Evolutionary conservation across 2,888 invertebrate species (phyloP).

Genomic region (Myathropa florea): DNA sequence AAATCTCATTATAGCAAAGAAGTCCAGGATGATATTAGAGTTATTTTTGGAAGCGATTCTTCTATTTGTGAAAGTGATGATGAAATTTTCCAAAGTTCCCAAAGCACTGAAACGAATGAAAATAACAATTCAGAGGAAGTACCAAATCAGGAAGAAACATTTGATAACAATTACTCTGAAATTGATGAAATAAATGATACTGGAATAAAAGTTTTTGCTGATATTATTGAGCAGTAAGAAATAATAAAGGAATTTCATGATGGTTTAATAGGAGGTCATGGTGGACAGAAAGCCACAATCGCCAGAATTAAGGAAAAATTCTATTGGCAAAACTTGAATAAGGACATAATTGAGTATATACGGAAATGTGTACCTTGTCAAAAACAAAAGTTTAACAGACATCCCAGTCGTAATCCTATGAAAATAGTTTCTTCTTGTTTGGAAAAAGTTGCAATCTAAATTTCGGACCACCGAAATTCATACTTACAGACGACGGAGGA

Average conservation of each 20-base stretch:
- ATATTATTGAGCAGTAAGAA: not conserved
- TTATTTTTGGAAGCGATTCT: no score
- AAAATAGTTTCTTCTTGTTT: conserved; percentile 9
- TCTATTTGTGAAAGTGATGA: no score
- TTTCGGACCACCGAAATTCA: not conserved
- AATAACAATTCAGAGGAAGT: not conserved
- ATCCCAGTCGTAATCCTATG: conserved; percentile 23
- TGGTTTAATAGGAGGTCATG: conserved; percentile 12
- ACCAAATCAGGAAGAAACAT: not conserved
- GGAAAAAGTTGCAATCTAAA: conserved; percentile 12
- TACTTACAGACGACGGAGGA: not conserved
- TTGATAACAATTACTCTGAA: not conserved
- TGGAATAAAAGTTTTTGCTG: no score
- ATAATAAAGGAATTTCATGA: conserved; percentile 9
- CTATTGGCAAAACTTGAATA: not conserved
- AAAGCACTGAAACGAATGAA: not conserved
- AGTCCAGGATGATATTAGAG: no score
- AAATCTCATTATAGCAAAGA: no score
- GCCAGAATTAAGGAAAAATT: conserved; percentile 8
- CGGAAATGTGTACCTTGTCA: not conserved
- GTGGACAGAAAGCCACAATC: conserved; percentile 7
- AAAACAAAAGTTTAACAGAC: conserved; percentile 25
- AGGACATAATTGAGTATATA: not conserved
- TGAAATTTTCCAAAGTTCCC: not conserved
- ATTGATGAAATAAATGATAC: not conserved